Evolutionary conservation across 2,888 invertebrate species (phyloP), one percentile per base, ranked within the genome.

Genomic region (Sesia bembeciformis): DNA sequence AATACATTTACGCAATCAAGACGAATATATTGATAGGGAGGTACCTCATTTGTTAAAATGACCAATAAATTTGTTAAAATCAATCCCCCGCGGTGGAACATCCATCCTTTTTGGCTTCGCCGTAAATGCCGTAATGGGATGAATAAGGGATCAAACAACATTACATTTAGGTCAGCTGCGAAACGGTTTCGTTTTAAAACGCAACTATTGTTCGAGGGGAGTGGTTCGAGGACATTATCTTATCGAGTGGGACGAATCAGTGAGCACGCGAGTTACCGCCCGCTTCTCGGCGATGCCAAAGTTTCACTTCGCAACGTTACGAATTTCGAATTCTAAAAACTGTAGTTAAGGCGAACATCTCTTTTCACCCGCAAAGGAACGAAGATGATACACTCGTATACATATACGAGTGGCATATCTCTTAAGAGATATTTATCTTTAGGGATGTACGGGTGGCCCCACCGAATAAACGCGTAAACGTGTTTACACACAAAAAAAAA

Each of bases 161-260:
- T 8, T 46, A 46, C 46, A 23, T 46, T 46, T 46, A 46, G 46
- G 46, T 46, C 46, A 46, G 23, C 46, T n/a, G 46, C n/a, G 39
- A 23, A 41, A 23, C 41, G 23, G 23, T 23, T 23, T 23, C 23
- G 23, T 23, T 57, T 55, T 55, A 51, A 57, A 60, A 58, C 56
- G 57, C 52, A 62, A 62, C 56, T 52, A 60, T 69, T 71, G 65
- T 66, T 62, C 62, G 57, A 64, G 58, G 64, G 62, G 43, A 53
- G 46, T 40, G 23, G 53, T 40, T 49, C 39, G 43, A 6, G 8
- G 65, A 65, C 68, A 69, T 78, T 78, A 83, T 80, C 81, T 84
- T 89, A 87, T 87, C 87, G 69, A 63, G 57, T 54, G 63, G 62
- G 67, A 72, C 84, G 89, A 82, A 84, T 85, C 89, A 88, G 78